Conservation (phyloP, 1,140 invertebrate genomes). For the Trichoplusia ni region DNA sequence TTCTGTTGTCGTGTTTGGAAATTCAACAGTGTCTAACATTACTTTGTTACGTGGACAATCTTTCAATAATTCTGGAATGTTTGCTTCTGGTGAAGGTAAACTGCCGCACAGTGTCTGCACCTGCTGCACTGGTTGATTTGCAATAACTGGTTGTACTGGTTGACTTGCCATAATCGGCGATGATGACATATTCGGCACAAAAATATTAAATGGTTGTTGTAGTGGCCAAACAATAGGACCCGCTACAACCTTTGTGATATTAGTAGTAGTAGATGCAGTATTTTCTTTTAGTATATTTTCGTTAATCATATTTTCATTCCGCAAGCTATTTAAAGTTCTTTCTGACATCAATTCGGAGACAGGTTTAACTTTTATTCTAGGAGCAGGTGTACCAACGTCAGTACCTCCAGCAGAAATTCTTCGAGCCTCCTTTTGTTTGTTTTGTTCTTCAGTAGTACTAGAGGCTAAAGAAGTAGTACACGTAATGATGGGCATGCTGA, state of each 20-base stretch:
- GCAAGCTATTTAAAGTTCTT: slow-evolving; percentile 26
- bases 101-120: background rate
- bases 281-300: no score
- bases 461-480: background rate
- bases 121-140: background rate
- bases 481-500: no score
- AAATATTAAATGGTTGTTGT: background rate
- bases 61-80: background rate
- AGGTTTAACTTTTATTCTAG: slow-evolving; percentile 69
- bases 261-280: background rate
- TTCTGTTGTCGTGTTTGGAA: slow-evolving; percentile 60
- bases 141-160: background rate
- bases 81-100: background rate
- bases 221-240: background rate
- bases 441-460: slow-evolving; percentile 1
- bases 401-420: background rate
- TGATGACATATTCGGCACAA: background rate
- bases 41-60: no score
- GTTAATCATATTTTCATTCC: slow-evolving; percentile 7
- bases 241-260: background rate
- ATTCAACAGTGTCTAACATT: slow-evolving; percentile 56
- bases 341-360: slow-evolving; percentile 62
- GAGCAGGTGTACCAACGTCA: slow-evolving; percentile 25
- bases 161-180: background rate
- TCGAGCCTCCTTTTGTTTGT: background rate